Evolutionary conservation across 2,888 invertebrate genomes (phyloP).

Genomic region (Clostera curtula): DNA sequence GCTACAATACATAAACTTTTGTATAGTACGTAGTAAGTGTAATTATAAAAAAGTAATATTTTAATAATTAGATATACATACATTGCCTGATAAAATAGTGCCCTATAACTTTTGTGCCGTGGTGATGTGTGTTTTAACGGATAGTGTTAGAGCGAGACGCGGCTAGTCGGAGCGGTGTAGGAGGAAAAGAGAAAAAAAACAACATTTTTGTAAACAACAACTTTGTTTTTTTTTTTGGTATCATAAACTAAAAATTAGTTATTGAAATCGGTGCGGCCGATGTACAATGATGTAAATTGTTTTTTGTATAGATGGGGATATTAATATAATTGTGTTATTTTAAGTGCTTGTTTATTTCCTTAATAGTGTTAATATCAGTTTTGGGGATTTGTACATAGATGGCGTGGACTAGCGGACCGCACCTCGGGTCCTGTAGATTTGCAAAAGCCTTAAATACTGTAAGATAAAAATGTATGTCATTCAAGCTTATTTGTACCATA

Average conservation of each 20-base stretch:
- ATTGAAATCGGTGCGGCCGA: slow-evolving; percentile 43
- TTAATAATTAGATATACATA: slow-evolving; percentile 34
- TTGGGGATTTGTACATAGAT: slow-evolving; percentile 47
- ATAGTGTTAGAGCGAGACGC: slow-evolving; percentile 29
- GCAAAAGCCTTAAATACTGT: slow-evolving; percentile 67
- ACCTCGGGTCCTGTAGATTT: slow-evolving; percentile 43
- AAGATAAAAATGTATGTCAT: slow-evolving; percentile 47
- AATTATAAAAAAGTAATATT: slow-evolving; percentile 31
- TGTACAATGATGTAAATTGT: slow-evolving; percentile 70
- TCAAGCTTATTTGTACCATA: slow-evolving; percentile 67
- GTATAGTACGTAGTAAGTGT: slow-evolving; percentile 49
- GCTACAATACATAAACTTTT: slow-evolving; percentile 44
- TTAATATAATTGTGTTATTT: slow-evolving; percentile 67
- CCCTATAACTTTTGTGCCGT: slow-evolving; percentile 62
- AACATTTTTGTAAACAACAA: slow-evolving; percentile 24
- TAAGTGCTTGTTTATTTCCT: slow-evolving; percentile 49
- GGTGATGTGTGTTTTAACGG: slow-evolving; percentile 27
- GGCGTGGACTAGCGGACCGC: slow-evolving; percentile 28
- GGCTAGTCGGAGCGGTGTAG: slow-evolving; percentile 27
- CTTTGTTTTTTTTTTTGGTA: slow-evolving; percentile 34
- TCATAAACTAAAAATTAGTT: slow-evolving; percentile 57
- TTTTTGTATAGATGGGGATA: slow-evolving; percentile 71
- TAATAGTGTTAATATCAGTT: slow-evolving; percentile 33
- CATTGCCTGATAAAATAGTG: slow-evolving; percentile 60
- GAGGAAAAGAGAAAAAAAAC: slow-evolving; percentile 24